These are phyloP conservation scores for Sarcophaga caerulescens DNA, from an alignment of 2,888 invertebrate species.

Conservation along the genomic window DNA sequence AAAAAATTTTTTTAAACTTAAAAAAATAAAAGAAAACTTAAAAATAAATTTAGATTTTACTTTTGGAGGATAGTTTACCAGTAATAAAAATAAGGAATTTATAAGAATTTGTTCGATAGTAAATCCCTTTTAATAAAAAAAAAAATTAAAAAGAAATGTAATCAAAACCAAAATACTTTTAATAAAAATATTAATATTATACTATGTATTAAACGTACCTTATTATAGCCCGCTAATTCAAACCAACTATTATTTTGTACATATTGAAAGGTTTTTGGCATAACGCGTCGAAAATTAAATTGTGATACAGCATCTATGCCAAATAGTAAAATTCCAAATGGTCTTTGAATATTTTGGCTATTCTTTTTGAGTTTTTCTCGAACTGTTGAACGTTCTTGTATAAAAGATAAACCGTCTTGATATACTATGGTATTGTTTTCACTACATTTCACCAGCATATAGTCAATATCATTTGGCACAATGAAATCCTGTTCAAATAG, in stretches of 20 bases:
- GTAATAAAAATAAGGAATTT: too few relatives aligned
- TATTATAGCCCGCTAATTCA: constrained; percentile 87
- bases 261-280: constrained; percentile 86
- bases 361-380: neutral
- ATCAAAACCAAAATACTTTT: too few relatives aligned
- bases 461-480: constrained; percentile 56
- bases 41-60: too few relatives aligned
- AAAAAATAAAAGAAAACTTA: too few relatives aligned
- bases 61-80: too few relatives aligned
- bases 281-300: constrained; percentile 87
- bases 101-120: too few relatives aligned
- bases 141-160: too few relatives aligned
- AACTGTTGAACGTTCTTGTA: constrained; percentile 81
- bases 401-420: constrained; percentile 81
- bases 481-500: constrained; percentile 50
- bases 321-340: constrained; percentile 86
- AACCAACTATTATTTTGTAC: constrained; percentile 86
- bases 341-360: constrained; percentile 76
- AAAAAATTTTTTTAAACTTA: too few relatives aligned
- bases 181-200: too few relatives aligned
- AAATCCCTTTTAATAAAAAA: too few relatives aligned
- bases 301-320: constrained; percentile 93
- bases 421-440: constrained; percentile 77
- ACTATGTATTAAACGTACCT: constrained; percentile 78
- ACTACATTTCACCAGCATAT: constrained; percentile 67